Base-by-base conservation (phyloP, 92 coral and sea anemone genomes). In the Palythoa caribaeorum region DNA sequence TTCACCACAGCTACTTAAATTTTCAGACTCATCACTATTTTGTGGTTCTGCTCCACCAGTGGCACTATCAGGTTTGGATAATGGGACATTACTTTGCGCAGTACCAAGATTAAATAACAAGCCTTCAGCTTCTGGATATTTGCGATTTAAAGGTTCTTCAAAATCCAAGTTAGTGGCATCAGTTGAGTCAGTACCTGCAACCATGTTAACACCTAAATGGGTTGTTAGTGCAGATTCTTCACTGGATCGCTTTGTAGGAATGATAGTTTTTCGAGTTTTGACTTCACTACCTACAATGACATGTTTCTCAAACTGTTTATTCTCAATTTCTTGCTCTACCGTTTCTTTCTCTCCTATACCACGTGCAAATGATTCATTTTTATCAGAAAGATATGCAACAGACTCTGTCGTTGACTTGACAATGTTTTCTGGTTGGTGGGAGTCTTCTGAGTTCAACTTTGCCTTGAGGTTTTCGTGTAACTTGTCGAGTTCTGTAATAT, bases 401-500 rank as follows among this genome's bases (percentile, higher is more conserved):
- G 76, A 4, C 47, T 81, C 75, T 66, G 20, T 12, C n/a, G 2
- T 1, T 2, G 50, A 65, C 48, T 40, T 44, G 59, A n/a, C 20
- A 65, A 12, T 52, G 11, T 3, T 15, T 66, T 69, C 76, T 44
- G 76, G 74, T 21, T 36, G 47, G 20, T 65, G 75, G 4, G 39
- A 65, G 16, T 65, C 76, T 66, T 2, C 76, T 6, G 76, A 44
- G 28, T 57, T 70, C 36, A 95, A 68, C 76, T 91, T 95, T 76
- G 90, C 83, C 74, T 90, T 85, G 74, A 95, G 92, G 70, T 73
- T 90, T 71, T 91, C 90, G 76, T 95, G 95, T 15, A 97, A 84
- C 40, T 83, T 50, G 69, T 97, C 98, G 48, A 97, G 97, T 8
- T 97, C 99, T 80, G 84, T 93, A 95, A 97, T 94, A 84, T 95